phyloP scores from a whole-genome alignment of 1,140 invertebrate species.

The Microplitis demolitor region DNA sequence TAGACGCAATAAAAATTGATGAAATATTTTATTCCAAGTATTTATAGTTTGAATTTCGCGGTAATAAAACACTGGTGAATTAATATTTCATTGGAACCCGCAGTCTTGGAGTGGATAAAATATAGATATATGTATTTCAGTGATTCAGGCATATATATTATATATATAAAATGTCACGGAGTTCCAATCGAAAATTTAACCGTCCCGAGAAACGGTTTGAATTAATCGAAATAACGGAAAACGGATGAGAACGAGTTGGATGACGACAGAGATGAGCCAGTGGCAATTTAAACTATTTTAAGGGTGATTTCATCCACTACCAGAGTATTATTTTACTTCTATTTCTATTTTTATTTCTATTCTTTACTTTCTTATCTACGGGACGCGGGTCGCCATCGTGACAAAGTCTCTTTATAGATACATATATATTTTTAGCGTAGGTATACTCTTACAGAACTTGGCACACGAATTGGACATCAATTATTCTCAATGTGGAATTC shows the following conservation, averaged over 20 bases:
- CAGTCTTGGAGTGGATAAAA: not conserved
- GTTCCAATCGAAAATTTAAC: not conserved
- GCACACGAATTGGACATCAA: not conserved
- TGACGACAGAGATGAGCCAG: not conserved
- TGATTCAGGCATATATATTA: not conserved
- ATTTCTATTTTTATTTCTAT: not conserved
- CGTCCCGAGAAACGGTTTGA: not conserved
- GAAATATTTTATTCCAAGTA: too few species aligned
- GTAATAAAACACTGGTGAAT: not conserved
- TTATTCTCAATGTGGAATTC: not conserved
- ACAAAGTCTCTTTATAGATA: not conserved
- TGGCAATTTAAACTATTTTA: not conserved
- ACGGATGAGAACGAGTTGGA: not conserved
- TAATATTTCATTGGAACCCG: constrained; percentile 3
- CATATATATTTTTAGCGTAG: too few species aligned
- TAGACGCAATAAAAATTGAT: too few species aligned
- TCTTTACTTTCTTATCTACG: not conserved
- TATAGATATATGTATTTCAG: not conserved
- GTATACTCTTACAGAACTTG: not conserved
- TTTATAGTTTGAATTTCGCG: not conserved
- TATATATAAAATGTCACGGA: not conserved
- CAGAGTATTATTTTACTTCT: not conserved
- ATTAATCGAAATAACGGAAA: not conserved
- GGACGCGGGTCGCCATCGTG: not conserved
- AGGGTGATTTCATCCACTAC: not conserved